These are phyloP conservation scores for Stomatorhinus ivindoensis DNA, from an alignment of 2,113 vertebrate genomes.

Conservation along the genomic window DNA sequence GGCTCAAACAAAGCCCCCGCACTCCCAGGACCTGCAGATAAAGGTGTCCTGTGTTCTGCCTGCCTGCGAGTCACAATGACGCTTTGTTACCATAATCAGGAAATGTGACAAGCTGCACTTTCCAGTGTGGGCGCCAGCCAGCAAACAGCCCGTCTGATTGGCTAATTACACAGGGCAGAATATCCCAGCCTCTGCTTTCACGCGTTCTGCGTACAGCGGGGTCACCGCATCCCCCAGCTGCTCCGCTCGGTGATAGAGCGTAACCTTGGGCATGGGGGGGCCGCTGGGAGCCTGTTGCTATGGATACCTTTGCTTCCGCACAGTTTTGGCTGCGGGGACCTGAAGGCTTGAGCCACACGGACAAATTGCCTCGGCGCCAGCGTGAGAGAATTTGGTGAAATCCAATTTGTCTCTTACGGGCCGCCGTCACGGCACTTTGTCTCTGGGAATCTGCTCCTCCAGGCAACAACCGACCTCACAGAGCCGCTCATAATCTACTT, in stretches of 20 bases:
- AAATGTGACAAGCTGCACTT: background rate
- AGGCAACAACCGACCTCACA: background rate
- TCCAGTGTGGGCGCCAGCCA: background rate
- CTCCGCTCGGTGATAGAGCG: background rate
- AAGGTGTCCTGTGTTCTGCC: slow-evolving; percentile 2
- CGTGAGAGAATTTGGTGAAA: background rate
- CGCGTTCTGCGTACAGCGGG: background rate
- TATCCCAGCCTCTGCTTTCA: background rate
- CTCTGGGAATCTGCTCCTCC: background rate
- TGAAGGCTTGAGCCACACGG: background rate
- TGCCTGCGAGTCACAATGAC: slow-evolving; percentile 4
- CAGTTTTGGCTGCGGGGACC: slow-evolving; percentile 8
- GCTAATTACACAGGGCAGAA: background rate
- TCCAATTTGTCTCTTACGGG: background rate
- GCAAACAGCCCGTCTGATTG: slow-evolving; percentile 9
- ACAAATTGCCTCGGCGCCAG: background rate
- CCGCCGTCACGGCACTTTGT: background rate
- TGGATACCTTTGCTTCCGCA: slow-evolving; percentile 17
- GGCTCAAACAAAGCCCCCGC: slow-evolving; percentile 26
- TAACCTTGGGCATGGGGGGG: background rate
- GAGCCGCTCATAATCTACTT: background rate
- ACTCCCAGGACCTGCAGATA: slow-evolving; percentile 24
- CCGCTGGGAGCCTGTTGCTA: slow-evolving; percentile 13
- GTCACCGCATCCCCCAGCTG: background rate
- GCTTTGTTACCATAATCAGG: slow-evolving; percentile 11